phyloP scores from a whole-genome alignment of 1,140 invertebrate genomes.

The Platorchestia sp. region DNA sequence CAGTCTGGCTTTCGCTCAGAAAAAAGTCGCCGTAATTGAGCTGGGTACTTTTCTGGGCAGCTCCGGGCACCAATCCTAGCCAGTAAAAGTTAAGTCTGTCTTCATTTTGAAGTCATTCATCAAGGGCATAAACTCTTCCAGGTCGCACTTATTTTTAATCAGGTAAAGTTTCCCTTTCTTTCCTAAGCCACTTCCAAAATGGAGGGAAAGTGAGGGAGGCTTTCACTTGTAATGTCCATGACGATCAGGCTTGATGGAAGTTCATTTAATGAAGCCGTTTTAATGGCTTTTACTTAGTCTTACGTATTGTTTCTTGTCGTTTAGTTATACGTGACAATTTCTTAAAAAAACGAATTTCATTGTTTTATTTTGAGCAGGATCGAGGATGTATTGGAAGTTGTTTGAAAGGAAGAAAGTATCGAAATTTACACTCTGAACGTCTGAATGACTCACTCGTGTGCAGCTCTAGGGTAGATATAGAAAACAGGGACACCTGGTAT shows the following conservation, averaged over 20 bases:
- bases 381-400: no score
- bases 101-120: neutral
- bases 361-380: no score
- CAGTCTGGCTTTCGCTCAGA: neutral
- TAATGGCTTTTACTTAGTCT: neutral
- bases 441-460: no score
- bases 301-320: neutral
- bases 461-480: no score
- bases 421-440: no score
- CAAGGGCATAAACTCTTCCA: slow-evolving; percentile 6
- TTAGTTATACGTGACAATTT: neutral
- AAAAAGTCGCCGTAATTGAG: neutral
- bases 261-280: neutral
- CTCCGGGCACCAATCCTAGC: neutral
- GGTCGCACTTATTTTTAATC: neutral
- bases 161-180: neutral
- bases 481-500: no score
- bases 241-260: neutral
- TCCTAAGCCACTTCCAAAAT: neutral
- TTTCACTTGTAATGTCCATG: neutral
- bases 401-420: no score
- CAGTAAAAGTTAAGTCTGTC: neutral
- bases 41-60: neutral
- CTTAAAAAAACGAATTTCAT: no score
- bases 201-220: neutral